phyloP scores from a whole-genome alignment of 2,888 invertebrate genomes.

The Thymelicus lineola region DNA sequence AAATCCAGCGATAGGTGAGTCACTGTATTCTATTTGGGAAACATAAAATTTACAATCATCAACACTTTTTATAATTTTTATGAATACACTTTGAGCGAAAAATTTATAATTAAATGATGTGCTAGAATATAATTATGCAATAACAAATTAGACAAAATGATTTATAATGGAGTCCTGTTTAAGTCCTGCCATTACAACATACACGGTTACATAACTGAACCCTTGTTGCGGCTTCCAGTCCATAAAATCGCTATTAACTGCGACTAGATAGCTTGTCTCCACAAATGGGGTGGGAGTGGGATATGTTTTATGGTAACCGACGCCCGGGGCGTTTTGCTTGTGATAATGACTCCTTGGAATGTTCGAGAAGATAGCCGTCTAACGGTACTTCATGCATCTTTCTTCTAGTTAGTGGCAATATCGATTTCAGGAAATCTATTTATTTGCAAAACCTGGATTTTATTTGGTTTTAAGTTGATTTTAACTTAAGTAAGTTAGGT shows the following conservation, averaged over 20 bases:
- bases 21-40: too few species aligned
- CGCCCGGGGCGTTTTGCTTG: conserved; percentile 44
- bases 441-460: too few species aligned
- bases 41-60: too few species aligned
- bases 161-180: too few species aligned
- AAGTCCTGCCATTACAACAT: background rate
- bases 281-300: conserved; percentile 54
- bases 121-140: too few species aligned
- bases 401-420: background rate
- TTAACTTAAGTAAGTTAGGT: too few species aligned
- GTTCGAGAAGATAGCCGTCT: conserved; percentile 32
- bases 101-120: too few species aligned
- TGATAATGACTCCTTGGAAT: conserved; percentile 44
- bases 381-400: conserved; percentile 16
- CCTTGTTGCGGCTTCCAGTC: conserved; percentile 43
- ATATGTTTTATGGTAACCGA: conserved; percentile 53
- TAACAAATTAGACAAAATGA: too few species aligned
- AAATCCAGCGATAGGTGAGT: too few species aligned
- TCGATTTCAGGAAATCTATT: background rate
- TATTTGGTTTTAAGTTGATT: too few species aligned
- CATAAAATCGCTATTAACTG: conserved; percentile 56
- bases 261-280: conserved; percentile 55
- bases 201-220: background rate
- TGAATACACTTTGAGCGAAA: too few species aligned
- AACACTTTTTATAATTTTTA: too few species aligned